These are phyloP conservation scores for Siniperca knerii DNA, from an alignment of 2,113 vertebrate species.

Conservation along the genomic window DNA sequence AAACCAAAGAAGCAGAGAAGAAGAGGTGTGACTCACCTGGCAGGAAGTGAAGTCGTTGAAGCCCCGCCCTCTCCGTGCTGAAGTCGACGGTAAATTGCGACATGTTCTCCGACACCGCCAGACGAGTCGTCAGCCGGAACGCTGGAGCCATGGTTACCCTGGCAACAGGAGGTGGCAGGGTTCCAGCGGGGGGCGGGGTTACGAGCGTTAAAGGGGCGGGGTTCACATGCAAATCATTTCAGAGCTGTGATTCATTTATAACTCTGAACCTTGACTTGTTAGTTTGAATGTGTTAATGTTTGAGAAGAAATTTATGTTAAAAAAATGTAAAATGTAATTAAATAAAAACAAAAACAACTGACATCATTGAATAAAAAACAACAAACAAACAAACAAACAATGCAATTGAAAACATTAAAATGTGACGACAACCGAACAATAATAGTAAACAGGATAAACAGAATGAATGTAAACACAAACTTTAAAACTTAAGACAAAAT, in stretches of 20 bases:
- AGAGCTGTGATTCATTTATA: constrained; percentile 13
- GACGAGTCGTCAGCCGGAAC: constrained; percentile 92
- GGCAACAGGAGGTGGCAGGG: constrained; percentile 4
- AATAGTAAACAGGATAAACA: background rate
- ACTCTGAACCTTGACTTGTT: constrained; percentile 9
- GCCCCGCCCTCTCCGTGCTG: constrained; percentile 86
- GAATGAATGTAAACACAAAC: background rate
- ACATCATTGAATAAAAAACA: background rate
- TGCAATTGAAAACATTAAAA: background rate
- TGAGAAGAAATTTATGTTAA: background rate
- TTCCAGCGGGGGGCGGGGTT: constrained; percentile 1
- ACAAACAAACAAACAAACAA: background rate
- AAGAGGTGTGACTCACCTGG: constrained; percentile 84
- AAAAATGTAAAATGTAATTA: background rate
- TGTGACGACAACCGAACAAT: background rate
- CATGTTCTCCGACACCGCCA: constrained; percentile 91
- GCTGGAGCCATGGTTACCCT: constrained; percentile 96
- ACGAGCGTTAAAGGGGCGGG: background rate
- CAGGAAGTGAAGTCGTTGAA: constrained; percentile 91
- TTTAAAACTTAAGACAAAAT: background rate
- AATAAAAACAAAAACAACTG: background rate
- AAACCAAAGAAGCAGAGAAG: background rate
- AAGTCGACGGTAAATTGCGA: constrained; percentile 94
- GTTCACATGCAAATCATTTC: background rate
- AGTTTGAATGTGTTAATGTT: constrained; percentile 15